Evolutionary conservation across 2,888 invertebrate species (phyloP).

Genomic region (Drosophila borborema): DNA sequence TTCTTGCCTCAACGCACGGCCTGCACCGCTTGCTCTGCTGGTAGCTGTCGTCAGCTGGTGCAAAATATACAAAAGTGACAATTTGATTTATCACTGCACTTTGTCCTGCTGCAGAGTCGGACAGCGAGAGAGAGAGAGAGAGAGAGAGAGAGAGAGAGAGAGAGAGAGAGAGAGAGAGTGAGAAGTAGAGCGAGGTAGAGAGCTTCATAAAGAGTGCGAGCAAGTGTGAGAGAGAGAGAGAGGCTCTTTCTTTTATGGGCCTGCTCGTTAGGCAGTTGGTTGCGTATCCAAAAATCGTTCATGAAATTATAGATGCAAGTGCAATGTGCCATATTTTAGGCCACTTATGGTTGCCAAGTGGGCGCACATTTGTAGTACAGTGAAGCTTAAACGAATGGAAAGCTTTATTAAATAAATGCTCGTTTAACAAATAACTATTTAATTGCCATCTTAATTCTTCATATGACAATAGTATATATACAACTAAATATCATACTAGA

Average conservation of each 20-base stretch:
- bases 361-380: constrained; percentile 26
- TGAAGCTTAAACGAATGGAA: neutral
- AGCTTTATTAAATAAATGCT: neutral
- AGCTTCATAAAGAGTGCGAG: neutral
- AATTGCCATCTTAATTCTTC: neutral
- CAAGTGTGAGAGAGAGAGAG: neutral
- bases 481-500: no score
- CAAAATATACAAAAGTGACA: constrained; percentile 83
- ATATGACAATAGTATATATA: neutral
- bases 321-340: constrained; percentile 72
- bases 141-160: no score
- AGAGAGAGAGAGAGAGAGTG: neutral
- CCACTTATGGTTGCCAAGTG: constrained; percentile 59
- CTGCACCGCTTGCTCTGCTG: constrained; percentile 19
- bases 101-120: constrained; percentile 54
- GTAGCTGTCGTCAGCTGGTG: constrained; percentile 72
- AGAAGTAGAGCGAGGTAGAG: no score
- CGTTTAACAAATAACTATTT: neutral
- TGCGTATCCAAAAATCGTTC: constrained; percentile 58
- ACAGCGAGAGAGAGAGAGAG: no score
- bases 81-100: constrained; percentile 84
- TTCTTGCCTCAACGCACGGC: constrained; percentile 29
- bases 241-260: constrained; percentile 17
- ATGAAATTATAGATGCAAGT: constrained; percentile 66
- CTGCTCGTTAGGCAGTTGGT: constrained; percentile 46